Conservation (phyloP, 2,797 vertebrate genomes). For the Cryptoprocta ferox region DNA sequence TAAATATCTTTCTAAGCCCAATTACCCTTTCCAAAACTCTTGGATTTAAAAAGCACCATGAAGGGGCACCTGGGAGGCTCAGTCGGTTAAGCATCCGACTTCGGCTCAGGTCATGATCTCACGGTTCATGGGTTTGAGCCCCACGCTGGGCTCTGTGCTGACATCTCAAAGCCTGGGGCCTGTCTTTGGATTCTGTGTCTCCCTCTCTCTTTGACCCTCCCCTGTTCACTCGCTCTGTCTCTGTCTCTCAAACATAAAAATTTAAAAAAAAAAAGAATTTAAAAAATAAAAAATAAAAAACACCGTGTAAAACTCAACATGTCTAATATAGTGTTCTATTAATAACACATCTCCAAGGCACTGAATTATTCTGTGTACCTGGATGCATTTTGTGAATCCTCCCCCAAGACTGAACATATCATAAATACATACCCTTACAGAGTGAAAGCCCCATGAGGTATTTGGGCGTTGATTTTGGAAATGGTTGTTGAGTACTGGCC, state of each 20-base stretch:
- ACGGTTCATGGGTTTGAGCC: too few species aligned
- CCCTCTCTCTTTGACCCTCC: too few species aligned
- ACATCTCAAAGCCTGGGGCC: too few species aligned
- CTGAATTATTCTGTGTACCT: not conserved
- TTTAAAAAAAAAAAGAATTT: too few species aligned
- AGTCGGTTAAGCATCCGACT: too few species aligned
- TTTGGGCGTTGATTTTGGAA: not conserved
- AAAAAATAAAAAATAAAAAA: too few species aligned
- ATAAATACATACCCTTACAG: not conserved
- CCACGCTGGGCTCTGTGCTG: too few species aligned
- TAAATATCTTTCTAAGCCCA: not conserved
- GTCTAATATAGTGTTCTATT: slow-evolving; percentile 54
- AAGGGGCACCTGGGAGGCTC: too few species aligned
- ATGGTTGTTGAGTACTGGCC: not conserved
- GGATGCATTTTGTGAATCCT: not conserved
- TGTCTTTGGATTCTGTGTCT: too few species aligned
- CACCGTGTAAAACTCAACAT: not conserved
- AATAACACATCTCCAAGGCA: slow-evolving; percentile 33
- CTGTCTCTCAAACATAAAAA: too few species aligned
- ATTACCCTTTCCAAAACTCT: slow-evolving; percentile 42
- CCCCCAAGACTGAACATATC: not conserved
- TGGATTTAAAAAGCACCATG: not conserved
- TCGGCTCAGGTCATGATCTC: too few species aligned
- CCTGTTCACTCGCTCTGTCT: too few species aligned
- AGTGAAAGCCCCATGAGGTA: not conserved